Base-by-base conservation (phyloP, 2,797 vertebrate genomes). In the Brotula barbata region DNA sequence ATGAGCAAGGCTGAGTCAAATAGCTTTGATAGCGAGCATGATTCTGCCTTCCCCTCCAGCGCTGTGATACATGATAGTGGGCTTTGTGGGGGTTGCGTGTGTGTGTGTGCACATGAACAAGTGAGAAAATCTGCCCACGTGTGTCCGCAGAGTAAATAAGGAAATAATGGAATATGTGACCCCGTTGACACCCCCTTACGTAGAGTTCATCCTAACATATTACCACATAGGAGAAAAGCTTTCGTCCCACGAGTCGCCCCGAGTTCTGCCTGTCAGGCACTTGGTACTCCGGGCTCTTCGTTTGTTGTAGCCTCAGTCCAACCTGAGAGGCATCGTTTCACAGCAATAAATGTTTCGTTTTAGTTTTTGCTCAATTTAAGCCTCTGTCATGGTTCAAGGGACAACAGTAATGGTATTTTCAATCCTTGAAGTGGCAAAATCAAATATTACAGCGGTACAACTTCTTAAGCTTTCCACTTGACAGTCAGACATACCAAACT, bases 1-100 rank as follows among this genome's bases (percentile, higher is more conserved):
- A 85, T 81, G 66, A 78, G 59, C 68, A 57, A 51, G 60, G 73
- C 66, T 73, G 68, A 78, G 66, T 80, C 78, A 57, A 69, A 71
- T 72, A 75, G 64, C 80, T 71, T 19, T 31, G 69, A 83, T 78
- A 43, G 61, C 54, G 82, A 71, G 58, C 39, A 48, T 59, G 66
- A 72, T 79, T 84, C 75, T 58, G 36, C 64, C 62, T 36, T 75
- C 51, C 51, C 17, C 52, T 55, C 23, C 55, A 28, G 65, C 34
- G 31, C 15, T 44, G 15, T 34, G 64, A 69, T 64, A 76, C 65
- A 45, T 60, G 64, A 84, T 68, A 56, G 54, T 20, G 42, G 50
- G 46, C 17, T 9, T 33, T 45, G 17, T 47, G n/a, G 22, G 19
- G 17, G 34, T 46, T 64, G 40, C 68, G 43, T 48, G 10, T 7